phyloP scores from a whole-genome alignment of 2,113 vertebrate species.

The Ondatra zibethicus region DNA sequence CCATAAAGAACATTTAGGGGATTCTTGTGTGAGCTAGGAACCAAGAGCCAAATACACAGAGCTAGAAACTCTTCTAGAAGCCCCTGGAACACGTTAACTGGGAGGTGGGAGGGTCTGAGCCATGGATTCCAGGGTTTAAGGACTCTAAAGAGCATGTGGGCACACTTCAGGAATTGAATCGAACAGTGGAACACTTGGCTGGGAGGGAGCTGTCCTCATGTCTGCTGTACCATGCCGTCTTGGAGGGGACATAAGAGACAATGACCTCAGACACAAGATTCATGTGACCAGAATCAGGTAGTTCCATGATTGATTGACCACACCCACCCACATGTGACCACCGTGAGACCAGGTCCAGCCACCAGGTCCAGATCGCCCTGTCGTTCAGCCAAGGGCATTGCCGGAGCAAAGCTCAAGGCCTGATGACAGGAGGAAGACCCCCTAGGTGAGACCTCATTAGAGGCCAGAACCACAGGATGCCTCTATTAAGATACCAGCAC shows the following conservation, averaged over 20 bases:
- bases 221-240: not conserved
- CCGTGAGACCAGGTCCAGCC: accelerated
- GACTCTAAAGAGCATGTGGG: conserved; percentile 2
- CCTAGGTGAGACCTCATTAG: no score
- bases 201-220: not conserved
- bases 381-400: not conserved
- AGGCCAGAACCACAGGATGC: accelerated
- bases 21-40: conserved; percentile 26
- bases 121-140: not conserved
- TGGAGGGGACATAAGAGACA: not conserved
- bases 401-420: not conserved
- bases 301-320: not conserved
- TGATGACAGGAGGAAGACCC: accelerated
- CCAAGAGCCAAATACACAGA: conserved; percentile 38
- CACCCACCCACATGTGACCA: not conserved
- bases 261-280: not conserved
- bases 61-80: not conserved
- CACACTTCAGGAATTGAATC: conserved; percentile 26
- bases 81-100: not conserved
- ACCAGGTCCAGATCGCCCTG: not conserved
- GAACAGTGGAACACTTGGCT: not conserved
- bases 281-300: not conserved
- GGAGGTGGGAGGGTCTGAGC: not conserved
- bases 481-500: not conserved
- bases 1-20: conserved; percentile 27